Evolutionary conservation across 2,113 vertebrate genomes (phyloP), one percentile per base, ranked within the genome.

Genomic region (Okapia johnstoni): DNA sequence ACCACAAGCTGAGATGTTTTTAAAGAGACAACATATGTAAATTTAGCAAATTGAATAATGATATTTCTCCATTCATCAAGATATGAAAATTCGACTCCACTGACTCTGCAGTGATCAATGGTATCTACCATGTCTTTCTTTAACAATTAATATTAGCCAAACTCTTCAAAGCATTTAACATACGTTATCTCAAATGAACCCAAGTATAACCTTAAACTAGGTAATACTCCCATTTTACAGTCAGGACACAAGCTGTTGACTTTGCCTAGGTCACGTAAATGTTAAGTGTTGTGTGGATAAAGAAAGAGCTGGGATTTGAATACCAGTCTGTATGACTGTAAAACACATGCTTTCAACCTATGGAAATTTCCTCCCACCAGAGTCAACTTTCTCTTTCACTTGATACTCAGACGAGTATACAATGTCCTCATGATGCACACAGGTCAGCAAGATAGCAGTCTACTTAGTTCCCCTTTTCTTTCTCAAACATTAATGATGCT

Each of bases 401-500:
- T 85, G 97, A 94, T 90, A 63, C 30, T 63, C 55, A 55, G 60
- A 15, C 7, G 9, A 70, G 73, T 55, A 48, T 8, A 93, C 55
- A 87, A n/a, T 14, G 48, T 33, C 40, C 54, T 84, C 46, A 79
- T 17, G 40, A 16, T 46, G 85, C 93, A 94, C 85, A 36, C 1
- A 83, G 88, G 94, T 95, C 90, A 95, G 81, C n/a, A 63, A 52
- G 52, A 95, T 3, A 94, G 61, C 40, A 50, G 28, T 54, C 58
- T 86, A 25, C 43, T 89, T 16, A 73, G 90, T 3, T 96, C 33
- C 21, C 84, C 90, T 43, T 86, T 94, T 54, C 73, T 86, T 90
- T 85, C 83, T 97, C 73, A 96, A 97, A 95, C 83, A 96, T 97
- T 90, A 96, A 97, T 93, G 93, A n/a, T 19, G 36, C 66, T 16